phyloP scores from a whole-genome alignment of 2,888 invertebrate species.

The Lasioglossum figueresi region DNA sequence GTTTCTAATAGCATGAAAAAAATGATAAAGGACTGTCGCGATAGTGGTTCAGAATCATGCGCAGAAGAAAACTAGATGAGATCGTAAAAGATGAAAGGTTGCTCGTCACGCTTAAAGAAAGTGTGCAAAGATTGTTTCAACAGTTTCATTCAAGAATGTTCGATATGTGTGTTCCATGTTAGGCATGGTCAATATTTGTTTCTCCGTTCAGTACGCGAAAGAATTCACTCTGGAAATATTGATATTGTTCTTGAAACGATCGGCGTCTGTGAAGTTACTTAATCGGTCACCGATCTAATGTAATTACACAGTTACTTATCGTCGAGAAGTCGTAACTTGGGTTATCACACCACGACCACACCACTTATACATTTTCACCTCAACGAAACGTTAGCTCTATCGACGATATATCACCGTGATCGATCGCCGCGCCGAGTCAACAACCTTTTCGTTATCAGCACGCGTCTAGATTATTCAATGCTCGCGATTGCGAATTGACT shows the following conservation, averaged over 20 bases:
- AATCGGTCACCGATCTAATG: conserved; percentile 39
- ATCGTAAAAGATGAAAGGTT: too few relatives aligned
- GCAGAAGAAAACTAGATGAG: too few relatives aligned
- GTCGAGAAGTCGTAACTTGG: conserved; percentile 37
- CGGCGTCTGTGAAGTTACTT: conserved; percentile 18
- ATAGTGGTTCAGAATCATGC: too few relatives aligned
- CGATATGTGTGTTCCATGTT: background rate
- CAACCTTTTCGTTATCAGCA: conserved; percentile 41
- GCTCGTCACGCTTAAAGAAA: background rate
- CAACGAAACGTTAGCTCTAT: conserved; percentile 35
- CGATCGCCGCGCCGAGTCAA: conserved; percentile 37
- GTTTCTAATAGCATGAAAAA: background rate
- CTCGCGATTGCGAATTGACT: conserved; percentile 14
- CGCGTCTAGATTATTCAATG: conserved; percentile 14
- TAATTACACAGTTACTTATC: conserved; percentile 33
- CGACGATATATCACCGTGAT: conserved; percentile 18
- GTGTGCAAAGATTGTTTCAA: background rate
- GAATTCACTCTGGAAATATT: background rate
- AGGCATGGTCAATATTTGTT: background rate
- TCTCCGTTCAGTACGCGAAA: background rate
- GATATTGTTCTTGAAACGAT: background rate
- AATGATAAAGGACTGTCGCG: background rate
- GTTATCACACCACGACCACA: conserved; percentile 32
- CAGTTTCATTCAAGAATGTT: background rate
- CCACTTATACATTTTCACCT: conserved; percentile 31